Evolutionary conservation across 2,113 vertebrate genomes (phyloP), one percentile per base, ranked within the genome.

Genomic region (Camelus dromedarius): DNA sequence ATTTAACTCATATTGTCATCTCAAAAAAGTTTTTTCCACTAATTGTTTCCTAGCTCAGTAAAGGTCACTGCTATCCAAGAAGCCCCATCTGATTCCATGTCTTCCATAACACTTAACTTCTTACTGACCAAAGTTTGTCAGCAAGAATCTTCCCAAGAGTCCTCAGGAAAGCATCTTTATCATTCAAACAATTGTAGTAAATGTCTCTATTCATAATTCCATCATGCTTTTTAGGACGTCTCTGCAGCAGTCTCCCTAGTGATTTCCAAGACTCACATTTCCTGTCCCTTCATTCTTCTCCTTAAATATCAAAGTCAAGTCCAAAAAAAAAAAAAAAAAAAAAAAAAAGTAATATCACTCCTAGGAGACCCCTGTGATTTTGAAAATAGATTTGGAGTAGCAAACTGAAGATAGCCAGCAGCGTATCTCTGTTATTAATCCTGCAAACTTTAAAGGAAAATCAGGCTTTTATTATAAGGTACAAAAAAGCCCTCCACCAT

Each of bases 281-380:
- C 3, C 19, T 50, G 5, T 52, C 2, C 30, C 52, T 82, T 86
- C 28, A 30, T 84, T 79, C 20, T 90, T 77, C 64, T 87, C 9
- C 6, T 14, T 72, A 82, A 80, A 48, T 66, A 9, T 92, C n/a
- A 54, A 70, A 46, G 11, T 66, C 26, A 93, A 38, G 2, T 30
- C 1, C 3, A 42, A 42, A 42, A 30, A 35, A 67, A 2, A 32
- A 2, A 24, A 2, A n/a, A n/a, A n/a, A 48, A 1, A 52, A n/a
- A n/a, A n/a, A n/a, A 2, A 32, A 2, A 24, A 2, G 0, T 24
- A 75, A 3, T 52, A 67, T 72, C 18, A 76, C 0, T 70, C 24
- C 18, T 64, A 20, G 81, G 26, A 93, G 0, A 87, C 4, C 2
- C 4, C 0, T 1, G 15, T 72, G 3, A 70, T 6, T 50, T 73